A percentile compares a stretch with the other conserved stretches of the same genome.
phyloP scores from a whole-genome alignment of 92 coral and sea anemone genomes.

The Nematostella vectensis region DNA sequence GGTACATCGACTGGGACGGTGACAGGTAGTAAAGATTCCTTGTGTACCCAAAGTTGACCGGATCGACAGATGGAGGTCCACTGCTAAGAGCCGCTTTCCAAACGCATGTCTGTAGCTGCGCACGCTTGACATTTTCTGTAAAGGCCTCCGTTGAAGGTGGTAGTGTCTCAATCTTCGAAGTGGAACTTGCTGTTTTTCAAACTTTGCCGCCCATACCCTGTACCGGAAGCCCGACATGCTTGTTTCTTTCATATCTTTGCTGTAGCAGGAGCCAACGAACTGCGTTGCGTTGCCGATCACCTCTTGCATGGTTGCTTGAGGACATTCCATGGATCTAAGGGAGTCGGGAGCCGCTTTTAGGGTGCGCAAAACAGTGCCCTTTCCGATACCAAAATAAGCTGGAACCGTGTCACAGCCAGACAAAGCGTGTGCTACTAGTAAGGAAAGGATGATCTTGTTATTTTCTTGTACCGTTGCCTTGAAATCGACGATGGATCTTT shows the following conservation, averaged over 20 bases:
- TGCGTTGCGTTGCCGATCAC: constrained; percentile 41
- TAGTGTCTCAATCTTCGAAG: constrained; percentile 35
- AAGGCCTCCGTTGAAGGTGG: constrained; percentile 48
- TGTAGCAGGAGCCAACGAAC: constrained; percentile 33
- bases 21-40: no score
- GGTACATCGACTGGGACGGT: no score
- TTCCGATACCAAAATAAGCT: no score
- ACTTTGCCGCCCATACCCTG: no score
- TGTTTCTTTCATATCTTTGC: no score
- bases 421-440: constrained; percentile 46
- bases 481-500: no score
- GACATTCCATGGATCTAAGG: no score
- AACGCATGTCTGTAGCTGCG: constrained; percentile 51
- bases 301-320: constrained; percentile 9
- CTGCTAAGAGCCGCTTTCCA: no score
- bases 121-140: constrained; percentile 40
- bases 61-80: no score
- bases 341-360: no score
- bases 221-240: constrained; percentile 42
- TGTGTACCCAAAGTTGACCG: no score
- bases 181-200: no score
- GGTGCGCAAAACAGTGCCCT: constrained; percentile 50
- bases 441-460: constrained; percentile 34
- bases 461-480: constrained; percentile 47
- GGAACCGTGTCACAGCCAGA: constrained; percentile 67